Evolutionary conservation across 2,113 vertebrate genomes (phyloP), one percentile per base, ranked within the genome.

Genomic region (Archocentrus centrarchus): DNA sequence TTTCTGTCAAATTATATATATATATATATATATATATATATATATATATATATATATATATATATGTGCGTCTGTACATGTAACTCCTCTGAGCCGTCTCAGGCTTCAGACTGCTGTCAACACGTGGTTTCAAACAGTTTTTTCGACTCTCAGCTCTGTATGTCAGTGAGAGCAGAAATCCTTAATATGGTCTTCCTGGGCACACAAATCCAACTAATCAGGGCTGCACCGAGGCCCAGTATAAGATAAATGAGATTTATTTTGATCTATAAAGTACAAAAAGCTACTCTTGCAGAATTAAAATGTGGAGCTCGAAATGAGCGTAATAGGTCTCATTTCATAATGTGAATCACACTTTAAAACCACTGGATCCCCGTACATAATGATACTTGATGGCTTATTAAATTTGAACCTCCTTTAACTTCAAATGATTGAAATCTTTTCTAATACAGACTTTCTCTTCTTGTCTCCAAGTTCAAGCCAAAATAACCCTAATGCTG

Each of bases 201-300:
- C 44, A 70, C 66, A 70, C 66, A 70, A 70, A 70, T 70, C 44
- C 66, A 70, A 30, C 66, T 70, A 70, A 53, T 70, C 66, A 70
- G 6, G 66, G 24, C 66, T 32, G 50, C 44, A 50, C 64, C 24
- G 30, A 70, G 44, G 24, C 44, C 66, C 66, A 30, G 66, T 30
- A 30, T 70, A 50, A 30, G 27, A 70, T 30, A 70, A 50, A 50
- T 30, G 9, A 50, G 24, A 70, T 3, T 30, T 70, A 70, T 70
- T 53, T 53, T 70, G 44, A 53, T 50, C 1, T 70, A 20, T 44
- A 30, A 70, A 70, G 50, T 50, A 3, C 24, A 70, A 50, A 64
- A 70, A 20, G 24, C 24, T 70, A 32, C 0, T 53, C 50, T 70
- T 50, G 24, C 44, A 70, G 44, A 30, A 70, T 50, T 30, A 70